These are phyloP conservation scores for Platalea minor DNA, from an alignment of 2,797 vertebrate genomes.

Conservation along the genomic window DNA sequence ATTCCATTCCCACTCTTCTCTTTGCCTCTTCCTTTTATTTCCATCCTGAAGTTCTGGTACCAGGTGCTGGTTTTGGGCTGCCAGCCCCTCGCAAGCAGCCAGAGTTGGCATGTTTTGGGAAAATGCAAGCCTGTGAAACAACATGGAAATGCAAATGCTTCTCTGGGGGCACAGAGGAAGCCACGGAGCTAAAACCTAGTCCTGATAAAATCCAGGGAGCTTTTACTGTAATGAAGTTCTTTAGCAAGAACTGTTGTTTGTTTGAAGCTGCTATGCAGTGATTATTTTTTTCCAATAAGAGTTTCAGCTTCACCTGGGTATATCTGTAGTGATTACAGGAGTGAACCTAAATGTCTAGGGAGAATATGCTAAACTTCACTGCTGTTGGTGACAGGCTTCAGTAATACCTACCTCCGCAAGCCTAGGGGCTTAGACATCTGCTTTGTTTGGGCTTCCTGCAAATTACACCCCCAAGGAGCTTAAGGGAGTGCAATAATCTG, in stretches of 20 bases:
- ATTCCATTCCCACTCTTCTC: background rate
- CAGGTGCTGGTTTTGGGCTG: background rate
- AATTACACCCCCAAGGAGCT: background rate
- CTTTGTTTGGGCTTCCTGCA: slow-evolving; percentile 10
- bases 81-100: background rate
- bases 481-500: slow-evolving; percentile 14
- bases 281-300: background rate
- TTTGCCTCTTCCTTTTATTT: background rate
- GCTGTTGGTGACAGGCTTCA: background rate
- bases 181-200: background rate
- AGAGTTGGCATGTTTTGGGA: background rate
- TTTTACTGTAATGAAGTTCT: background rate
- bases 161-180: background rate
- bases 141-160: background rate
- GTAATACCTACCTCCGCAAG: background rate
- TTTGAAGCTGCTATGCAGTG: background rate
- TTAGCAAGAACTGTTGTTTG: background rate
- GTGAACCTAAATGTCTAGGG: background rate
- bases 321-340: background rate
- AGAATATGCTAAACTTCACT: slow-evolving; percentile 14
- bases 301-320: background rate
- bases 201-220: background rate
- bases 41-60: background rate
- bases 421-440: background rate
- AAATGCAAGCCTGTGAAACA: background rate